A percentile compares a stretch with the other conserved stretches of the same genome.
phyloP scores from a whole-genome alignment of 2,888 invertebrate species.

The Campoplex capitator region DNA sequence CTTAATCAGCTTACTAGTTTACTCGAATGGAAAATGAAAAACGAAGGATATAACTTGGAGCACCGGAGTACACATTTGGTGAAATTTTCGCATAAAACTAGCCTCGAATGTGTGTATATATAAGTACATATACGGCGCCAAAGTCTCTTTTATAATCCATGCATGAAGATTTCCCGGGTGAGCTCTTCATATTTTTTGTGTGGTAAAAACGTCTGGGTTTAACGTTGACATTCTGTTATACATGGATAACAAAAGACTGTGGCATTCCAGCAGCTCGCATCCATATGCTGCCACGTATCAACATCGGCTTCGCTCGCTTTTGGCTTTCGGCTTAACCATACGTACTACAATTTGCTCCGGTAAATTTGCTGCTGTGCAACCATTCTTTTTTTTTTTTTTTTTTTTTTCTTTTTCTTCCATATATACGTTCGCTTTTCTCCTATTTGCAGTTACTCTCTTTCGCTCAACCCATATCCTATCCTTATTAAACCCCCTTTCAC shows the following conservation, averaged over 20 bases:
- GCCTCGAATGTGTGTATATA: neutral
- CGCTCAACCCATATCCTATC: conserved; percentile 3
- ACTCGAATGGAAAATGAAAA: conserved; percentile 1
- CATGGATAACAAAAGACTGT: conserved; percentile 37
- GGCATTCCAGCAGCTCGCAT: conserved; percentile 6
- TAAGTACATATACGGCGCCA: neutral
- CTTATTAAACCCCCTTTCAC: conserved; percentile 2
- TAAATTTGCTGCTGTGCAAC: conserved; percentile 28
- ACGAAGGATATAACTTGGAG: conserved; percentile 9
- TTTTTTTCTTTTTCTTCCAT: too few species aligned
- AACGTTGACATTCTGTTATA: conserved; percentile 30
- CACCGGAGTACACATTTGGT: conserved; percentile 23
- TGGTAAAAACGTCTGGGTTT: neutral
- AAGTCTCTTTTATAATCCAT: conserved; percentile 57
- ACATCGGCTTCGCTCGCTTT: conserved; percentile 14
- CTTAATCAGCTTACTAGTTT: conserved; percentile 57
- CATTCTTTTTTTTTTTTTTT: conserved; percentile 15
- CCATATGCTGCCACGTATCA: conserved; percentile 12
- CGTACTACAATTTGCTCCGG: conserved; percentile 11
- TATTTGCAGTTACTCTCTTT: neutral
- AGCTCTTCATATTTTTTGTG: conserved; percentile 49
- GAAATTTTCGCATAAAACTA: conserved; percentile 23
- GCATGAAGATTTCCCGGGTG: conserved; percentile 65
- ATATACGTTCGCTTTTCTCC: conserved; percentile 16
- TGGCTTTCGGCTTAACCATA: conserved; percentile 14